Evolutionary conservation across 1,140 invertebrate genomes (phyloP).

Genomic region (Cecropterus lyciades): DNA sequence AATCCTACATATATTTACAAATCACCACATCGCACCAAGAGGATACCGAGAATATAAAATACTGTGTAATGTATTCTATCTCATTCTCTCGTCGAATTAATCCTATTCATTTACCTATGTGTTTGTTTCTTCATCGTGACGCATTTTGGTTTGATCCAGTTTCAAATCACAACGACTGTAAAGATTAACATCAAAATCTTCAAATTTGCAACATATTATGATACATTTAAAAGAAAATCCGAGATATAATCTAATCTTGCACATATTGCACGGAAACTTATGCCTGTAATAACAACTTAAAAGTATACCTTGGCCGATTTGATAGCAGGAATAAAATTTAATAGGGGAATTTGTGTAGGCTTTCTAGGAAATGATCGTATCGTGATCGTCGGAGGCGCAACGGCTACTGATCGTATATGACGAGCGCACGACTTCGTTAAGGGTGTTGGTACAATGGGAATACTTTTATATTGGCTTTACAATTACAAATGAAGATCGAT

Average conservation of each 20-base stretch:
- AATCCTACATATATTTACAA: too few relatives aligned
- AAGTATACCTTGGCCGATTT: slow-evolving; percentile 11
- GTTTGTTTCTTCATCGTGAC: too few relatives aligned
- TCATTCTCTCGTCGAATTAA: too few relatives aligned
- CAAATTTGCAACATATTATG: background rate
- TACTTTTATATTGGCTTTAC: too few relatives aligned
- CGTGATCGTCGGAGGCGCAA: slow-evolving; percentile 22
- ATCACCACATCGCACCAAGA: too few relatives aligned
- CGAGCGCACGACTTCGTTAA: slow-evolving; percentile 13
- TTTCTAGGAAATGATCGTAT: slow-evolving; percentile 27
- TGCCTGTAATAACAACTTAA: slow-evolving; percentile 1
- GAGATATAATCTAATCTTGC: background rate
- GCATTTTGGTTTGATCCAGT: too few relatives aligned
- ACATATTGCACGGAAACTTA: background rate
- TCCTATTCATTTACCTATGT: too few relatives aligned
- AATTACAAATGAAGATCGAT: too few relatives aligned
- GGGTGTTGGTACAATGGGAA: background rate
- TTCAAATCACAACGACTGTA: too few relatives aligned
- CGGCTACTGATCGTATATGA: slow-evolving; percentile 32
- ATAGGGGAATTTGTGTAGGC: slow-evolving; percentile 31
- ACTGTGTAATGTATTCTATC: too few relatives aligned
- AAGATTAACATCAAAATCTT: too few relatives aligned
- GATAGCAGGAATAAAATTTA: slow-evolving; percentile 34
- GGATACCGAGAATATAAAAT: too few relatives aligned
- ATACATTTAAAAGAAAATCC: background rate